Conservation (phyloP, 2,113 vertebrate species). For the Melospiza melodia region DNA sequence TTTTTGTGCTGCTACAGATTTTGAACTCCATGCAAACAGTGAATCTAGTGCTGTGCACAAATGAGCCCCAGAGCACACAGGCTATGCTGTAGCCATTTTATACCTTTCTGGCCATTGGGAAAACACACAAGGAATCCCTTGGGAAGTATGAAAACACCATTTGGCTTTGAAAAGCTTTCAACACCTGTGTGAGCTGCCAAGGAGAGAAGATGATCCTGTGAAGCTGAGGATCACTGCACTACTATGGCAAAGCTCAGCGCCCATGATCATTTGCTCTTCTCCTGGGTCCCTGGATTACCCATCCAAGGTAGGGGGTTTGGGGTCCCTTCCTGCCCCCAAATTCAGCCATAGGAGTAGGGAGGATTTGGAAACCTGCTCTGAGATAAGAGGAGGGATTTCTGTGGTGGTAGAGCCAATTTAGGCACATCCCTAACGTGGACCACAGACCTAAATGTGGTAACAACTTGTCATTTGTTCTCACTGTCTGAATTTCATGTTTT, state of each 20-base stretch:
- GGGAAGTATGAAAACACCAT: background rate
- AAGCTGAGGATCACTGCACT: background rate
- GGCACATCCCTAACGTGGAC: background rate
- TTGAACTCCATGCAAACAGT: background rate
- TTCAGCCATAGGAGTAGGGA: background rate
- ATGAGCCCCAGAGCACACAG: background rate
- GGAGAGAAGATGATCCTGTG: background rate
- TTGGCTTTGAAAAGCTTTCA: background rate
- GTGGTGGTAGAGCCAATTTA: background rate
- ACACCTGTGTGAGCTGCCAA: background rate
- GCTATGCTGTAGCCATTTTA: background rate
- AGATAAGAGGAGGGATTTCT: background rate
- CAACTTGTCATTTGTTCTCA: background rate
- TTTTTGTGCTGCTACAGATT: background rate
- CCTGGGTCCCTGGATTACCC: background rate
- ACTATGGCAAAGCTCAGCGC: background rate
- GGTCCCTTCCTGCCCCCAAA: background rate
- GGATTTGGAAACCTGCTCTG: background rate
- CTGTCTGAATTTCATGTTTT: background rate
- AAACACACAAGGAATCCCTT: background rate
- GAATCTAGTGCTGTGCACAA: background rate
- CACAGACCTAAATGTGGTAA: background rate
- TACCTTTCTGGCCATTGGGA: background rate
- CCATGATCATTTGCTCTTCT: background rate
- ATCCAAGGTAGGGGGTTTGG: background rate